Evolutionary conservation across 2,888 invertebrate species (phyloP), one percentile per base, ranked within the genome.

Genomic region (Gymnocheta viridis): DNA sequence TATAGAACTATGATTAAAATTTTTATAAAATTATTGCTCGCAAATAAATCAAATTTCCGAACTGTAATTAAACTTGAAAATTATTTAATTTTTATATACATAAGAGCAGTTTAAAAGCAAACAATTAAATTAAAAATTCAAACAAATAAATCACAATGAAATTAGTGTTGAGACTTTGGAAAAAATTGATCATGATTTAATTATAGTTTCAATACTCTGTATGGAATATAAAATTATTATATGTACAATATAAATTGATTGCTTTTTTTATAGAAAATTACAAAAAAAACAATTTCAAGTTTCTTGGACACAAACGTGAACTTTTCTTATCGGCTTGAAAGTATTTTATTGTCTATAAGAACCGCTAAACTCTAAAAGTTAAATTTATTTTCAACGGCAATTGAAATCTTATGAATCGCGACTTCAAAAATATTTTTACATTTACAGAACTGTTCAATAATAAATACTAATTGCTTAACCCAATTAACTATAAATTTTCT

Each of bases 31-130:
- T 38, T 22, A 29, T 14, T 41, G 17, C 7, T n/a, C n/a, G 24
- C 0, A 66, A 54, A 76, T 49, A 67, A 77, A 67, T 67, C 56
- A 58, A 27, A 32, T 56, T 35, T 38, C 27, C 2, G 49, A 67
- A 47, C 35, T 27, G 47, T 56, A 70, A 70, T 70, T 78, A 19
- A 54, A 70, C 24, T 54, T 72, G 64, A 78, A 70, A 19, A 38
- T 29, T 17, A 19, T 54, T 70, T 62, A 72, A 79, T 72, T 72
- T 19, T 12, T 27, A 41, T 47, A 9, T 47, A 47, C 47, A n/a
- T n/a, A n/a, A n/a, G 47, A 27, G 24, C 12, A 22, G 6, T 22
- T 74, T 4, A 62, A 60, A 35, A 32, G 10, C 6, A 79, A 79
- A 64, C 64, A 54, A 64, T 72, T 79, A 17, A 54, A 17, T 24